These are phyloP conservation scores for Arge pagana DNA, from an alignment of 2,888 invertebrate species.

Conservation along the genomic window DNA sequence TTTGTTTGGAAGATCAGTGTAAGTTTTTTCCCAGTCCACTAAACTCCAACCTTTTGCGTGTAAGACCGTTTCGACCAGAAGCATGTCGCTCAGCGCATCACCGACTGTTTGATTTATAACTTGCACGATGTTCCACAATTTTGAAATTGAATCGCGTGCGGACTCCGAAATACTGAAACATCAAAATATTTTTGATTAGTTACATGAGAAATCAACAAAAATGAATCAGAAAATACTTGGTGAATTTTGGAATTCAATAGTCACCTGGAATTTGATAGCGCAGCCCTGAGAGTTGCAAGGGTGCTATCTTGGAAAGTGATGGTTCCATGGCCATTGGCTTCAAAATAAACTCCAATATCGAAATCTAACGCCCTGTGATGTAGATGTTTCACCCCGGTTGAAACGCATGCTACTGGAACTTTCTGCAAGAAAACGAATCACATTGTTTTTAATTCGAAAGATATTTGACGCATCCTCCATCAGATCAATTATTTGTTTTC, in stretches of 20 bases:
- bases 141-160: constrained; percentile 64
- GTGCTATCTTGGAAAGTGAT: constrained; percentile 79
- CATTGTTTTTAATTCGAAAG: not conserved
- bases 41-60: constrained; percentile 80
- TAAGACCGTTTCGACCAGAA: constrained; percentile 90
- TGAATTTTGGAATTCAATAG: constrained; percentile 19
- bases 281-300: constrained; percentile 63
- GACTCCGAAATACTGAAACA: constrained; percentile 29
- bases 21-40: constrained; percentile 79
- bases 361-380: constrained; percentile 89
- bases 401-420: constrained; percentile 87
- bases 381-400: constrained; percentile 96
- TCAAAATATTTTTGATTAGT: not conserved
- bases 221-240: not conserved
- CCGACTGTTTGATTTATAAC: constrained; percentile 95
- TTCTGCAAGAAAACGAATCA: constrained; percentile 64
- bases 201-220: constrained; percentile 8
- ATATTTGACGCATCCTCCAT: not conserved
- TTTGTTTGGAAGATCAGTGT: constrained; percentile 84
- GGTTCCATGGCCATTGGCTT: constrained; percentile 99
- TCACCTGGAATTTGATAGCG: constrained; percentile 57
- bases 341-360: constrained; percentile 98
- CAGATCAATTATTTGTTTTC: not conserved
- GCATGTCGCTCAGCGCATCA: constrained; percentile 95
- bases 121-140: constrained; percentile 74